Percentiles rank a stretch among this genome's conserved stretches.
These are phyloP conservation scores for Coenonympha arcania DNA, from an alignment of 2,888 invertebrate species.

Conservation along the genomic window DNA sequence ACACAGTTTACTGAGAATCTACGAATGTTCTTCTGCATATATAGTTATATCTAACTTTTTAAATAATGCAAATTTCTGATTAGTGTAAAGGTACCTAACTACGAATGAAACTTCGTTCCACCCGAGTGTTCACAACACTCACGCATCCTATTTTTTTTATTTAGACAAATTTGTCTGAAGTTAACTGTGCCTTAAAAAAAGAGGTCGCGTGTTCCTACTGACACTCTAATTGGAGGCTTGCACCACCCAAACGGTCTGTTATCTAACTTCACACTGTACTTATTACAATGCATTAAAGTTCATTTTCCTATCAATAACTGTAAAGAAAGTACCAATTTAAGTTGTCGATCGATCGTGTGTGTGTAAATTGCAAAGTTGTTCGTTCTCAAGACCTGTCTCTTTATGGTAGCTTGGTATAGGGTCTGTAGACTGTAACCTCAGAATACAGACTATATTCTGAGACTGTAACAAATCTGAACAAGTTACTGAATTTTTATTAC, in stretches of 20 bases:
- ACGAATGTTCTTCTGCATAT: too few relatives aligned
- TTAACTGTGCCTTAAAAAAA: slow-evolving; percentile 14
- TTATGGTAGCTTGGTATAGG: slow-evolving; percentile 24
- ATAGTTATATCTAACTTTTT: too few relatives aligned
- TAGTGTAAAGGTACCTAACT: too few relatives aligned
- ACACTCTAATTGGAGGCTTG: slow-evolving; percentile 27
- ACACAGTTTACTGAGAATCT: too few relatives aligned
- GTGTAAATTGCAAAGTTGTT: slow-evolving; percentile 32
- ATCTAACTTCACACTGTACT: neutral
- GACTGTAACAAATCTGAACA: slow-evolving; percentile 18
- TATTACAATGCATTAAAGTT: slow-evolving; percentile 16
- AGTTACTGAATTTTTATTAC: slow-evolving; percentile 14
- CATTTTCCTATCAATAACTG: slow-evolving; percentile 7
- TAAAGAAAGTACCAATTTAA: neutral
- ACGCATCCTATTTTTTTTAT: too few relatives aligned
- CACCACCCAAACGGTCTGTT: slow-evolving; percentile 2
- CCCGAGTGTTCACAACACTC: too few relatives aligned
- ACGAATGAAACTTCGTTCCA: too few relatives aligned
- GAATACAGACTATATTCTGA: too few relatives aligned
- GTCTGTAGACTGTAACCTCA: too few relatives aligned
- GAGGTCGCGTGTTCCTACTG: slow-evolving; percentile 27
- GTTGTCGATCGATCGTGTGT: slow-evolving; percentile 24
- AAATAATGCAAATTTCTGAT: too few relatives aligned
- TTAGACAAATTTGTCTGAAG: slow-evolving; percentile 2
- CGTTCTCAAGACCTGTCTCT: slow-evolving; percentile 24